Percentiles rank a stretch among this genome's conserved stretches.
Conservation (phyloP, 1,140 invertebrate genomes). For the Trichonephila clavipes region DNA sequence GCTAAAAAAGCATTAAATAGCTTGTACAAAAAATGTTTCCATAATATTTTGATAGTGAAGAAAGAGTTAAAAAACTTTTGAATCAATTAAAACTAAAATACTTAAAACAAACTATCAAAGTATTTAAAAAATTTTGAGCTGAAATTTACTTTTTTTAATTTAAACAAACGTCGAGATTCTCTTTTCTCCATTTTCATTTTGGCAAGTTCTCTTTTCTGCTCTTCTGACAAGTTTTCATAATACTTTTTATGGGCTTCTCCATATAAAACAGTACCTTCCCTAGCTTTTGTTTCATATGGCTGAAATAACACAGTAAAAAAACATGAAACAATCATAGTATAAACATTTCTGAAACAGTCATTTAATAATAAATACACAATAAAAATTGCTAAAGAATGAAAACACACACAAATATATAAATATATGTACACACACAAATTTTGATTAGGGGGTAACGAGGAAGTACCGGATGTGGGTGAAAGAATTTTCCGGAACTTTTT, state of each 20-base stretch:
- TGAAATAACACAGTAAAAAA: not conserved
- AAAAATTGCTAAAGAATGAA: too few relatives aligned
- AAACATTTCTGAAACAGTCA: too few relatives aligned
- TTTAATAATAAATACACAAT: too few relatives aligned
- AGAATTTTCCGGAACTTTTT: too few relatives aligned
- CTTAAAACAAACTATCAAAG: not conserved
- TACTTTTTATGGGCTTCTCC: conserved; percentile 59
- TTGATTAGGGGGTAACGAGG: too few relatives aligned
- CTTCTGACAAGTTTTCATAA: conserved; percentile 37
- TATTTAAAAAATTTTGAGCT: not conserved
- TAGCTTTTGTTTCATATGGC: conserved; percentile 47
- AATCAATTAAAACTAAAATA: not conserved
- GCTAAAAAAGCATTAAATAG: too few relatives aligned
- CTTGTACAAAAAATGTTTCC: too few relatives aligned
- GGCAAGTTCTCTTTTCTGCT: conserved; percentile 39
- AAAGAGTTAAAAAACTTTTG: too few relatives aligned
- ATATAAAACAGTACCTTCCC: conserved; percentile 39
- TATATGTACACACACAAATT: too few relatives aligned
- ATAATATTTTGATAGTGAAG: too few relatives aligned
- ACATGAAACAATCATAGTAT: not conserved
- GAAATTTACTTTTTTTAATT: conserved; percentile 25
- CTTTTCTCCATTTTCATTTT: conserved; percentile 5
- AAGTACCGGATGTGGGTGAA: too few relatives aligned
- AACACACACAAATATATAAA: too few relatives aligned
- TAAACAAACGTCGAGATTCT: conserved; percentile 46